A percentile compares a stretch with the other conserved stretches of the same genome.
Evolutionary conservation across 2,888 invertebrate genomes (phyloP).

Genomic region (Cryptus armator): DNA sequence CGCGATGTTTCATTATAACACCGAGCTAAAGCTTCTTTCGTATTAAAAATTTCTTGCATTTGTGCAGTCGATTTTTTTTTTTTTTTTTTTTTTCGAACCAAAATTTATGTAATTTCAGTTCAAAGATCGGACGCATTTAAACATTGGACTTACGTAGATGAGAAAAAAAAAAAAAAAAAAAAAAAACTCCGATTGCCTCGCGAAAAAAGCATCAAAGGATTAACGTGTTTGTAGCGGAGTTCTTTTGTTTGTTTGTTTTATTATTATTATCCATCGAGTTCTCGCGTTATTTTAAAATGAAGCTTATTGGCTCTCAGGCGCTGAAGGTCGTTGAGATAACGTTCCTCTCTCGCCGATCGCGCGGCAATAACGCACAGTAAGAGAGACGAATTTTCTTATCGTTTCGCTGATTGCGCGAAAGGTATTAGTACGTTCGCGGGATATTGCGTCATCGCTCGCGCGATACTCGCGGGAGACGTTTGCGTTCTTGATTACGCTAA

Average conservation of each 20-base stretch:
- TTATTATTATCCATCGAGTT: neutral
- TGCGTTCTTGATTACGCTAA: constrained; percentile 77
- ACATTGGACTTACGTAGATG: too few relatives aligned
- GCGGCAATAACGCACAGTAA: neutral
- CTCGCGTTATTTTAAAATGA: neutral
- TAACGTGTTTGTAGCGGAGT: too few relatives aligned
- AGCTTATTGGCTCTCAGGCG: neutral
- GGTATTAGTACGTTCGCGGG: constrained; percentile 39
- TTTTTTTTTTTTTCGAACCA: neutral
- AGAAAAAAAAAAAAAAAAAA: too few relatives aligned
- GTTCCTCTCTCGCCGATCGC: neutral
- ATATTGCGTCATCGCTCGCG: constrained; percentile 74
- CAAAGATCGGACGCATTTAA: too few relatives aligned
- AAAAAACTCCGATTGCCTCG: constrained; percentile 59
- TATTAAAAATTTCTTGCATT: neutral
- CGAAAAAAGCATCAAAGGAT: too few relatives aligned
- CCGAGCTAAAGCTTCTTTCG: constrained; percentile 14
- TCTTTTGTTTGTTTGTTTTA: neutral
- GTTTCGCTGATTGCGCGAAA: constrained; percentile 67
- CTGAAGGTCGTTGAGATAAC: constrained; percentile 6
- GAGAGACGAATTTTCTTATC: constrained; percentile 69
- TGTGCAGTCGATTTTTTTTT: neutral
- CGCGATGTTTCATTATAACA: constrained; percentile 50
- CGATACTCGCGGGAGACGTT: constrained; percentile 44
- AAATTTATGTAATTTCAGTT: too few relatives aligned